A percentile compares a stretch with the other conserved stretches of the same genome.
phyloP scores from a whole-genome alignment of 2,113 vertebrate species.

The Peromyscus leucopus region DNA sequence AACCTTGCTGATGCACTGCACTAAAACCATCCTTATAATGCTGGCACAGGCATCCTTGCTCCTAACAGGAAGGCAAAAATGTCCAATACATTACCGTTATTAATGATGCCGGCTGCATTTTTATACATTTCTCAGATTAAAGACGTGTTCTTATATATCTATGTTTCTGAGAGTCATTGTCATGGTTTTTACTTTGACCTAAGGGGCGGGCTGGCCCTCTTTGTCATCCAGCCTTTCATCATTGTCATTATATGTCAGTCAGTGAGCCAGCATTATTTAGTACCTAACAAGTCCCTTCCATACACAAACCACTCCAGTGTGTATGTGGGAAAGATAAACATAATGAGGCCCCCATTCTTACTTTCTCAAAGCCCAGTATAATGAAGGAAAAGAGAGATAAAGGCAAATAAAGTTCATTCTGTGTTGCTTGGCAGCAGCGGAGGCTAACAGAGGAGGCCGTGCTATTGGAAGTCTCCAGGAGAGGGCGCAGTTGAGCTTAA shows the following conservation, averaged over 20 bases:
- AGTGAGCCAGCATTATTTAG: background rate
- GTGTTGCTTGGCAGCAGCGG: background rate
- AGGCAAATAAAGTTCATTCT: background rate
- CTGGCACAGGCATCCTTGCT: background rate
- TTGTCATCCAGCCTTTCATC: background rate
- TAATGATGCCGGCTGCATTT: background rate
- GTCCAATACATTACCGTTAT: background rate
- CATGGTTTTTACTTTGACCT: background rate
- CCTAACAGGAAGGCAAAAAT: background rate
- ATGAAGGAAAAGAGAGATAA: background rate
- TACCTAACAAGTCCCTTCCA: background rate
- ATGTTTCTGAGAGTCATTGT: background rate
- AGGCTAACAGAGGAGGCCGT: background rate
- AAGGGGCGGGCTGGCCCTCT: background rate
- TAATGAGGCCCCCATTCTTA: background rate
- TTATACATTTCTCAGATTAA: background rate
- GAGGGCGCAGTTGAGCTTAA: background rate
- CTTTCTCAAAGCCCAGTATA: background rate
- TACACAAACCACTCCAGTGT: background rate
- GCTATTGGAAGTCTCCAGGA: background rate
- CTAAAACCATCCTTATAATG: background rate
- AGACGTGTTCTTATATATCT: background rate
- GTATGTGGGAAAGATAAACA: background rate
- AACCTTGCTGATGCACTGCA: background rate
- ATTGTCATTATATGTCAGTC: background rate